phyloP scores from a whole-genome alignment of 1,140 invertebrate species.

The Oscheius sp. region DNA sequence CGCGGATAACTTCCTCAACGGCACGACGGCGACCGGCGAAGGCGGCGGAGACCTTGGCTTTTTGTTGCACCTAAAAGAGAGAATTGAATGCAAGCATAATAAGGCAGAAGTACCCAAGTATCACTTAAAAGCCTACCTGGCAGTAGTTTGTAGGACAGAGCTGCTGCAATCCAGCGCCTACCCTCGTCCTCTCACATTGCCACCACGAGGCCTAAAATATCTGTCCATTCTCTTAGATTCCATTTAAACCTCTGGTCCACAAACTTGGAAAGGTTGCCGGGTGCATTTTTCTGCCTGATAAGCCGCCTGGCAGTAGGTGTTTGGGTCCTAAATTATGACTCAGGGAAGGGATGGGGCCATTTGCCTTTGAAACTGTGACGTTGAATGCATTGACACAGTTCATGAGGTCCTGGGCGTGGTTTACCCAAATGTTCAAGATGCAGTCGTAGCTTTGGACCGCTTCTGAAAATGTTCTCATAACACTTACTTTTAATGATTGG shows the following conservation, averaged over 20 bases:
- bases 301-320: slow-evolving; percentile 4
- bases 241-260: slow-evolving; percentile 5
- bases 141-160: slow-evolving; percentile 3
- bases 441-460: neutral
- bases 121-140: neutral
- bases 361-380: no score
- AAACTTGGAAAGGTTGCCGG: neutral
- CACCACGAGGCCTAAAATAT: slow-evolving; percentile 4
- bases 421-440: neutral
- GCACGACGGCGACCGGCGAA: neutral
- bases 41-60: neutral
- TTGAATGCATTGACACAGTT: slow-evolving; percentile 1
- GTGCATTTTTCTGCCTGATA: neutral
- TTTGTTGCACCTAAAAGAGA: neutral
- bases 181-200: neutral
- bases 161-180: neutral
- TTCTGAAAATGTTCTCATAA: neutral
- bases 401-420: neutral
- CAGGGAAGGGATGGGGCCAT: no score
- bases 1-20: neutral
- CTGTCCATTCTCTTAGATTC: neutral
- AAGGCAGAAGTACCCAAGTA: neutral
- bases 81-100: neutral
- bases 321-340: neutral
- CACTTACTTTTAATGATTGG: neutral